Percentiles rank a stretch among this genome's conserved stretches.
phyloP scores from a whole-genome alignment of 2,797 vertebrate genomes.

The Sebastiscus albofasciatus region DNA sequence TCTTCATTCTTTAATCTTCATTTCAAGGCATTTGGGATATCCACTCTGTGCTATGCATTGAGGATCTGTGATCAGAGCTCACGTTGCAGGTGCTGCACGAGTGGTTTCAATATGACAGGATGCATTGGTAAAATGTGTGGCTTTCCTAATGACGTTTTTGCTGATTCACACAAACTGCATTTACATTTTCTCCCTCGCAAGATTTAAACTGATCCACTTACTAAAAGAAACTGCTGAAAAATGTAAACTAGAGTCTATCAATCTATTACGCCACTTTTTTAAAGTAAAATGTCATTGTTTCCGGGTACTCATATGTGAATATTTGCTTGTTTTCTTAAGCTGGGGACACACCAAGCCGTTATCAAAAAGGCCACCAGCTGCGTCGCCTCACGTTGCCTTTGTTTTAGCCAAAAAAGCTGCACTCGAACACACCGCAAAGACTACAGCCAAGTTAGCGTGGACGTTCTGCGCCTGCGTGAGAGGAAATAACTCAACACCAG shows the following conservation, averaged over 20 bases:
- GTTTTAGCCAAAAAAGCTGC: too few species aligned
- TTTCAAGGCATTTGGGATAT: not conserved
- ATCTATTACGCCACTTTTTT: not conserved
- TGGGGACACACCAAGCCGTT: too few species aligned
- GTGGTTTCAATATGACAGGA: not conserved
- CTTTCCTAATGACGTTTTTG: not conserved
- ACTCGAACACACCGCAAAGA: too few species aligned
- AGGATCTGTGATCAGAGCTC: not conserved
- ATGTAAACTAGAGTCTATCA: not conserved
- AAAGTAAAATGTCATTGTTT: not conserved
- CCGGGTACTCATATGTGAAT: not conserved
- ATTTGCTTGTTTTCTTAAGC: not conserved
- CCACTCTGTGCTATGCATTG: not conserved
- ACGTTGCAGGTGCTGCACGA: not conserved
- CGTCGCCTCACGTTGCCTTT: not conserved
- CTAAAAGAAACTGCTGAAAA: not conserved
- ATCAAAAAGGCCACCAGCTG: too few species aligned
- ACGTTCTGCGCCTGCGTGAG: too few species aligned
- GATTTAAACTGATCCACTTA: not conserved
- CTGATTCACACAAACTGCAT: not conserved
- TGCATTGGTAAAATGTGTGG: not conserved
- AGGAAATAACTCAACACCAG: too few species aligned
- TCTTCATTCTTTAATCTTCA: not conserved
- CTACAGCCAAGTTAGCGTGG: too few species aligned
- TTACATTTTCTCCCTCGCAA: not conserved